Conservation (phyloP, 2,888 invertebrate species). For the Trissonchulus latispiculum region DNA sequence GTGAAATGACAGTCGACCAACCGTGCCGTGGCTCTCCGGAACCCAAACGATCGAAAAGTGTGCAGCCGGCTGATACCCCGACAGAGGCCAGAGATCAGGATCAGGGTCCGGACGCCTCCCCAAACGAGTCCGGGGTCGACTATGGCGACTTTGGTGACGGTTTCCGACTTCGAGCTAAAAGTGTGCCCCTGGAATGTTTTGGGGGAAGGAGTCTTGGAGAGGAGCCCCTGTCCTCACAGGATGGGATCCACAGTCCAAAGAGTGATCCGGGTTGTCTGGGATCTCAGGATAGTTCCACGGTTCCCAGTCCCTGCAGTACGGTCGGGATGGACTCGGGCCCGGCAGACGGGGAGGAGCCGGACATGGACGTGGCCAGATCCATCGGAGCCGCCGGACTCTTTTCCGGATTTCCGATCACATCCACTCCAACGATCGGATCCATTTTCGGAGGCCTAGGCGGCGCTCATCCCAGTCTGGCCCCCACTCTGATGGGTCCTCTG, state of each 20-base stretch:
- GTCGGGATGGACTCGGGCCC: not conserved
- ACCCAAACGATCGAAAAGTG: too few species aligned
- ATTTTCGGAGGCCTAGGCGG: too few species aligned
- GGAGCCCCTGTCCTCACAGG: not conserved
- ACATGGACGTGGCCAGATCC: not conserved
- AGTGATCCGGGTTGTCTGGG: constrained; percentile 11
- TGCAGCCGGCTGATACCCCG: not conserved
- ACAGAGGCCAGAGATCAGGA: not conserved
- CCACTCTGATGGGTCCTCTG: too few species aligned
- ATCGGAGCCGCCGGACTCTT: not conserved
- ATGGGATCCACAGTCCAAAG: not conserved
- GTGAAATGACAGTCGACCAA: too few species aligned
- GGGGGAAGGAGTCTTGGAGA: too few species aligned
- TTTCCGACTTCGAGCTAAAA: not conserved
- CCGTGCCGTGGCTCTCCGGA: too few species aligned
- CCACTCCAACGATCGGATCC: not conserved
- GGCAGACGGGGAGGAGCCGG: too few species aligned
- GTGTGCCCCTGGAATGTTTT: not conserved
- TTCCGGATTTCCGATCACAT: not conserved
- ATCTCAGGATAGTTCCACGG: not conserved
- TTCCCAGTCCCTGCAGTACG: not conserved
- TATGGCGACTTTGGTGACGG: too few species aligned
- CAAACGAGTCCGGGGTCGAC: not conserved
- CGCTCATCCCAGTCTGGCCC: not conserved
- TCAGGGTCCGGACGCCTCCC: not conserved